Evolutionary conservation across 2,113 vertebrate genomes (phyloP), one percentile per base, ranked within the genome.

Genomic region (Triplophysa siluroides): DNA sequence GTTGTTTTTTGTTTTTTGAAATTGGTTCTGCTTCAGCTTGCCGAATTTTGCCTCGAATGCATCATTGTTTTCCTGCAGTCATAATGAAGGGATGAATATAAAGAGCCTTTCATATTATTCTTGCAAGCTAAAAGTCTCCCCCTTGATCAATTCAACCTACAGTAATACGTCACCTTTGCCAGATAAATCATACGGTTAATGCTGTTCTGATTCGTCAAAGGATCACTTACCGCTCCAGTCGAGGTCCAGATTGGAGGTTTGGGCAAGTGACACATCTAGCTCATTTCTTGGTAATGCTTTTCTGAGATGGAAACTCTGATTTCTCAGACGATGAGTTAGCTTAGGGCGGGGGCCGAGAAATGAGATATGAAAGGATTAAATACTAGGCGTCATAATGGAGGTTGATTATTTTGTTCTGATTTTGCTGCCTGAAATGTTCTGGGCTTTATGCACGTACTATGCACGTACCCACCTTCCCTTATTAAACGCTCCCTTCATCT

Each of bases 361-460:
- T 33, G 47, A 71, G 12, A 33, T 50, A 56, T 71, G 50, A 71
- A 72, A 72, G 19, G 6, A 8, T 33, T 58, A 26, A 56, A 72
- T 14, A 3, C 26, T 14, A 56, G 50, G 24, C 50, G 29, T n/a
- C 14, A 13, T 19, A 56, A 56, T 21, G 19, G 8, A n/a, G 45
- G 23, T 29, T 70, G 69, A 72, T 58, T 18, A 72, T 38, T 21
- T 29, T 8, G 7, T 56, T 58, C 69, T 21, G 69, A 71, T n/a
- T 71, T 33, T 54, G 50, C 10, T 33, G 47, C 47, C 18, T 52
- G 24, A 70, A 70, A 70, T 70, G 24, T 70, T 71, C 50, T 21
- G 11, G 52, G 26, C 19, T 26, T 21, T n/a, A n/a, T n/a, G n/a
- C n/a, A n/a, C n/a, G 26, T 2, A 2, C 38, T 38, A 56, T 56